Base-by-base conservation (phyloP, 1,140 invertebrate species). In the Drosophila tani region DNA sequence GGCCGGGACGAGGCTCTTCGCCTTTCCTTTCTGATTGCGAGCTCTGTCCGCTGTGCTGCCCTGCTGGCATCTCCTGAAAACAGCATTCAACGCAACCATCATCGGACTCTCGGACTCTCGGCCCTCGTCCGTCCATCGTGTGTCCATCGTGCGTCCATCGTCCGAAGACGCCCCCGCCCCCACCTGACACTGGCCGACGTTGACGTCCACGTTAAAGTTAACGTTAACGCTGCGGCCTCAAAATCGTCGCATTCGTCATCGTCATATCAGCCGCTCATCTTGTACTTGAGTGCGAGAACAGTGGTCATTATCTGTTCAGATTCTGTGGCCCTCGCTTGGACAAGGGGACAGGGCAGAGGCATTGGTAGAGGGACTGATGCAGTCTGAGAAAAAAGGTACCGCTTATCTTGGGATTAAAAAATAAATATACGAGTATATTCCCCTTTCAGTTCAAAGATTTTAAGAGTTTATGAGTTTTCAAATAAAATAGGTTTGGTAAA, bases 161-260 rank as follows among this genome's bases (percentile, higher is more conserved):
- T 32, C 5, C 29, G n/a, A n/a, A n/a, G n/a, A n/a, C 53, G 24
- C 79, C 74, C 59, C 77, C 17, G 21, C 70, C 41, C 38, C 38
- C 75, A 51, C 2, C 50, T 59, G 49, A 15, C 67, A 43, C 32
- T 59, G 41, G 73, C 59, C 43, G 53, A 56, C 53, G 53, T 56
- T 56, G 53, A 56, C 53, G 53, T 56, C 14, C 35, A 56, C 53
- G 53, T 56, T 56, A 56, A 56, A 56, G 35, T 56, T 38, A 58
- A 71, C 68, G 57, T 58, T 75, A 66, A 68, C 62, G 63, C 75
- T 82, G 69, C 45, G 40, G 11, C 41, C 68, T 84, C 66, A 83
- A 83, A 84, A 84, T 84, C 81, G 81, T 84, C 81, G 81, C 81
- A 84, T 84, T 84, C 81, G 81, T 84, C 81, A 84, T 84, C 81